Conservation (phyloP, 2,113 vertebrate genomes). For the Martes martes region DNA sequence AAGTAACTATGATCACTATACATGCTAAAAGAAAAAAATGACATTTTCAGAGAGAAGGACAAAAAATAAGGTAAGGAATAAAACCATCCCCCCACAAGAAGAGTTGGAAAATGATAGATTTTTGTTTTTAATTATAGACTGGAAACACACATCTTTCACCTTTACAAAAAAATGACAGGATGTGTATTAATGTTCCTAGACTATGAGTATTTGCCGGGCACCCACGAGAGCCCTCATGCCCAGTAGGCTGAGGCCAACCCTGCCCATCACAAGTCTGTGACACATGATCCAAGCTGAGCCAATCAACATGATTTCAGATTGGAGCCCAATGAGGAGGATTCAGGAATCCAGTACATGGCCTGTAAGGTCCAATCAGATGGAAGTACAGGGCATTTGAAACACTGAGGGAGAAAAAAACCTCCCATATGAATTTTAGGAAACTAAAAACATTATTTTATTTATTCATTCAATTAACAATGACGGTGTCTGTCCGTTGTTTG, state of each 20-base stretch:
- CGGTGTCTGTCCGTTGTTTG: neutral
- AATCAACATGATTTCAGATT: neutral
- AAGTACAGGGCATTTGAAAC: neutral
- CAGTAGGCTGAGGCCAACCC: neutral
- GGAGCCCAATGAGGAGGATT: neutral
- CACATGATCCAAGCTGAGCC: too few species aligned
- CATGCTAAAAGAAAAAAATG: neutral
- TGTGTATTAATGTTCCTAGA: neutral
- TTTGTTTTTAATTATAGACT: neutral
- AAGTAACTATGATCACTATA: neutral
- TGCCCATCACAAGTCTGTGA: neutral
- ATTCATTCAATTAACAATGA: neutral
- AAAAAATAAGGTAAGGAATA: neutral
- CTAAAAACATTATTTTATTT: neutral
- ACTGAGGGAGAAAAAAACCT: neutral
- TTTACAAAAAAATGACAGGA: neutral
- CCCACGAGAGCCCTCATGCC: neutral
- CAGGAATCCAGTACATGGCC: neutral
- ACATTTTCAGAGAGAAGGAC: neutral
- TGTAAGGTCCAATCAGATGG: neutral
- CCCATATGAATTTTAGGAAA: neutral
- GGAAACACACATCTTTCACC: neutral
- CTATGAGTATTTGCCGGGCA: neutral
- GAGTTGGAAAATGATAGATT: neutral
- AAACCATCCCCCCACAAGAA: neutral